A percentile compares a stretch with the other conserved stretches of the same genome.
Conservation (phyloP, 2,113 vertebrate species). For the Catharus minimus region DNA sequence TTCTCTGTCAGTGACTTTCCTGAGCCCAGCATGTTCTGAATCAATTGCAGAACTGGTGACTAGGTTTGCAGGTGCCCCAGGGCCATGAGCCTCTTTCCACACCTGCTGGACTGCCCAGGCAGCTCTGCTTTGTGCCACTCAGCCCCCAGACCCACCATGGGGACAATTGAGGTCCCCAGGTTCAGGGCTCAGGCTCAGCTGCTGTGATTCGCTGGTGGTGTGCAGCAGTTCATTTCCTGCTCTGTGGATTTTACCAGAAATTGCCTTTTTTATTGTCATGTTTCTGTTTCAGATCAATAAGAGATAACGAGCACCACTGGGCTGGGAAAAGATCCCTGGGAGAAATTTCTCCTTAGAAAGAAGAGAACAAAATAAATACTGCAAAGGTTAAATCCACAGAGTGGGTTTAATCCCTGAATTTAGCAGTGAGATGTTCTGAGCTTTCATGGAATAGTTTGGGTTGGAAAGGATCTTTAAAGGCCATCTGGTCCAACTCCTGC, state of each 20-base stretch:
- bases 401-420: background rate
- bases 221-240: background rate
- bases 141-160: fast-evolving
- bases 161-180: fast-evolving
- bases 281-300: background rate
- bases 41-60: background rate
- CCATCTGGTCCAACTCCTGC: background rate
- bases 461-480: background rate
- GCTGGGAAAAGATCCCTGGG: background rate
- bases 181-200: background rate
- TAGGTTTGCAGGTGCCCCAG: fast-evolving
- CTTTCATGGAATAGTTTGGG: background rate
- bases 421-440: background rate
- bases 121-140: background rate
- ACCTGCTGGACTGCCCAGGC: background rate
- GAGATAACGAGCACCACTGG: background rate
- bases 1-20: background rate
- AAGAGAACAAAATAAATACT: background rate
- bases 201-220: fast-evolving
- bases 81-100: background rate
- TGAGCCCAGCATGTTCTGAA: background rate
- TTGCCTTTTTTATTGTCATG: background rate
- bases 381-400: background rate
- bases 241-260: background rate
- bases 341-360: background rate